Evolutionary conservation across 2,888 invertebrate genomes (phyloP).

Genomic region (Rotaria magnacalcarata): DNA sequence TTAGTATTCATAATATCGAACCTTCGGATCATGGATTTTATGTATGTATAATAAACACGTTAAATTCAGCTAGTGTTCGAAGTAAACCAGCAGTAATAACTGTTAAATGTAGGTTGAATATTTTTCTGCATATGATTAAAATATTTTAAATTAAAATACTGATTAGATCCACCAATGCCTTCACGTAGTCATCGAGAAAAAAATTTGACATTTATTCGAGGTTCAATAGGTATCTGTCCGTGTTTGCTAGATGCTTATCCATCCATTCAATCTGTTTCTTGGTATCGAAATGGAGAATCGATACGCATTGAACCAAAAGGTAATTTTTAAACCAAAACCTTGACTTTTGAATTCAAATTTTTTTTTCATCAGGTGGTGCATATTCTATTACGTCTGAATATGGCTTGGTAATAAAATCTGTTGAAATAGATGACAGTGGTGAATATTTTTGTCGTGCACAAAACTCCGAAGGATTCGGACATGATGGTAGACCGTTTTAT

Average conservation of each 20-base stretch:
- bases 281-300: neutral
- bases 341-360: neutral
- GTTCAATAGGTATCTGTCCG: neutral
- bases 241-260: neutral
- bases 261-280: neutral
- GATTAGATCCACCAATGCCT: neutral
- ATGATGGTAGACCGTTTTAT: neutral
- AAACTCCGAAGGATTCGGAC: constrained; percentile 17
- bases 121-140: neutral
- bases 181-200: neutral
- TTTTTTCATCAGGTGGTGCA: neutral
- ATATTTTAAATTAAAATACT: too few relatives aligned
- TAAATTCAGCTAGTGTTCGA: neutral
- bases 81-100: neutral
- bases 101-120: neutral
- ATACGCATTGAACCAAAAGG: constrained; percentile 6
- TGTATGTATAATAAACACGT: neutral
- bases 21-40: neutral
- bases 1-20: neutral
- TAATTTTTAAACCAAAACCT: neutral
- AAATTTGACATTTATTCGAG: constrained; percentile 3
- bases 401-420: neutral
- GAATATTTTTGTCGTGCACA: constrained; percentile 29
- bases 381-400: neutral
- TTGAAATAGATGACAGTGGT: neutral